phyloP scores from a whole-genome alignment of 2,888 invertebrate genomes.

The Adelognathus sp. region DNA sequence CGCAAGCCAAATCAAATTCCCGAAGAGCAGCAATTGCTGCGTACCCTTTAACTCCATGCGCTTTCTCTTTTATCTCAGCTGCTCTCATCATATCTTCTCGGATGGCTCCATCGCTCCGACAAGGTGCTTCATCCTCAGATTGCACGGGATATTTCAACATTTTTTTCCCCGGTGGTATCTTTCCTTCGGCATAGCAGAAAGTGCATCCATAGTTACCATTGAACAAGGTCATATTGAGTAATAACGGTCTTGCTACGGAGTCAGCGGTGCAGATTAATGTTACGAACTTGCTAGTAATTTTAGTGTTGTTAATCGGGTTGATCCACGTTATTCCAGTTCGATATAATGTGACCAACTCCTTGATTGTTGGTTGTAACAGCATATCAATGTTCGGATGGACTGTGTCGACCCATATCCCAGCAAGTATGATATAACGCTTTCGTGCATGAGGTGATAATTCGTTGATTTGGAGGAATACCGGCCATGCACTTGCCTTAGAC shows the following conservation, averaged over 20 bases:
- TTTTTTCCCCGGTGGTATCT: neutral
- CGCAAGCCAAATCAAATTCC: slow-evolving; percentile 4
- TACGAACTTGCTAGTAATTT: slow-evolving; percentile 11
- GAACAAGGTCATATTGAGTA: slow-evolving; percentile 30
- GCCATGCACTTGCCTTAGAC: slow-evolving; percentile 29
- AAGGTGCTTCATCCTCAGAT: neutral
- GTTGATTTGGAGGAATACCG: slow-evolving; percentile 28
- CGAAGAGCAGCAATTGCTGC: neutral
- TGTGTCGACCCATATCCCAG: slow-evolving; percentile 10
- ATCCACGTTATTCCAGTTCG: slow-evolving; percentile 17
- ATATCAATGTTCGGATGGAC: neutral
- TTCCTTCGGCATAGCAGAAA: neutral
- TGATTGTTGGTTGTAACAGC: neutral
- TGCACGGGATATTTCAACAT: neutral
- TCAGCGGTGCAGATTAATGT: neutral
- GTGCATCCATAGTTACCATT: neutral
- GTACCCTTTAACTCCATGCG: slow-evolving; percentile 14
- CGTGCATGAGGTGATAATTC: slow-evolving; percentile 42
- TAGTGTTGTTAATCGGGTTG: neutral
- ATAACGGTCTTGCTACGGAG: slow-evolving; percentile 2
- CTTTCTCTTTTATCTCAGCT: neutral
- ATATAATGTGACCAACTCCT: slow-evolving; percentile 1
- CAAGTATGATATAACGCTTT: slow-evolving; percentile 36
- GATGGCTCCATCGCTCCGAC: neutral
- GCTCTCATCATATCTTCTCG: slow-evolving; percentile 15